These are phyloP conservation scores for Atlantisia rogersi DNA, from an alignment of 2,113 vertebrate genomes.

Conservation along the genomic window DNA sequence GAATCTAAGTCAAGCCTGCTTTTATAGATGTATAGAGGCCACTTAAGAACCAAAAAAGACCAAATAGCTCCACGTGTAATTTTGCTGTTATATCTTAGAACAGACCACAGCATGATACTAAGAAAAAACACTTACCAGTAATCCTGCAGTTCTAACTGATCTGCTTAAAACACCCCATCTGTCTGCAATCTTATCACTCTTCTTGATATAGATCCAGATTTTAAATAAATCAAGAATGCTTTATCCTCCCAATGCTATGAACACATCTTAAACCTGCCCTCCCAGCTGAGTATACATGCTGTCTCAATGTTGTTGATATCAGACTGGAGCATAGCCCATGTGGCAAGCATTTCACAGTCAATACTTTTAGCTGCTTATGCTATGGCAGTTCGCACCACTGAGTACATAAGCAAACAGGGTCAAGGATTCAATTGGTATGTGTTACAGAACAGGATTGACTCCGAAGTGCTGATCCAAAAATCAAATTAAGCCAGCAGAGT, in stretches of 20 bases:
- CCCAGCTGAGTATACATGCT: background rate
- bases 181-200: background rate
- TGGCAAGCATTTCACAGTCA: background rate
- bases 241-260: background rate
- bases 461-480: background rate
- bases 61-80: fast-evolving
- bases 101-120: background rate
- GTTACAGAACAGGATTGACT: background rate
- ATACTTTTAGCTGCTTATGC: fast-evolving
- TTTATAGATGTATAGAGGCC: background rate
- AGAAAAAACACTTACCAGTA: background rate
- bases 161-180: background rate
- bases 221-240: background rate
- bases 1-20: background rate
- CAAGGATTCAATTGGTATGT: background rate
- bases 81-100: background rate
- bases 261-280: background rate
- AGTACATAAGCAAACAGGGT: background rate
- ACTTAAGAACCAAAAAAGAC: background rate
- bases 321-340: fast-evolving
- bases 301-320: background rate
- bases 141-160: background rate
- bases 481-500: background rate
- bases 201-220: background rate
- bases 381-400: background rate